Base-by-base conservation (phyloP, 2,797 vertebrate species). In the Heliangelus exortis region DNA sequence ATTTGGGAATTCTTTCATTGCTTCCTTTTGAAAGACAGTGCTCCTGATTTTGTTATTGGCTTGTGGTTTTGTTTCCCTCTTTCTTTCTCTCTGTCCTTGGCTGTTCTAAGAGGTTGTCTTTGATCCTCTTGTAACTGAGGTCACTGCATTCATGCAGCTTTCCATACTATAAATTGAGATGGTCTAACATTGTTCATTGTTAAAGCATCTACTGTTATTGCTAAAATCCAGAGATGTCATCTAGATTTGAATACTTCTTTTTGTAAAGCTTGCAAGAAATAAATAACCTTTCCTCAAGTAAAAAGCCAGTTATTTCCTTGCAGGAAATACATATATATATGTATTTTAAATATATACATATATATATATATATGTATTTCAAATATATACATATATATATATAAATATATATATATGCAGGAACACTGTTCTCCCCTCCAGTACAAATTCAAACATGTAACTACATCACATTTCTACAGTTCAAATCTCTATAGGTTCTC, bases 371-470 rank as follows among this genome's bases (percentile, higher is more conserved):
- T n/a, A n/a, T n/a, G n/a, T n/a, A n/a, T n/a, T n/a, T n/a, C n/a
- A n/a, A n/a, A n/a, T n/a, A n/a, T n/a, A n/a, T n/a, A n/a, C n/a
- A n/a, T n/a, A n/a, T n/a, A n/a, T n/a, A n/a, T n/a, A n/a, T n/a
- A n/a, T n/a, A n/a, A n/a, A n/a, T n/a, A n/a, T 47, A 10, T 47
- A 71, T 51, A 61, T 8, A 76, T 19, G 19, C 80, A 93, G 57
- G n/a, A 94, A 94, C 68, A 77, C 58, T 76, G 68, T 90, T 58
- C 90, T 90, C 31, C 62, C 81, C 84, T 79, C 51, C 83, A 96
- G 34, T 45, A 78, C 58, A 92, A 47, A 87, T 11, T 77, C 41
- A 88, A 87, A 94, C 87, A 88, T 41, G 69, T 9, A 77, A 12
- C 36, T 34, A 47, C 10, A 58, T 29, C 20, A 69, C 9, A 21